Base-by-base conservation (phyloP, 2,888 invertebrate genomes). In the Erannis defoliaria region DNA sequence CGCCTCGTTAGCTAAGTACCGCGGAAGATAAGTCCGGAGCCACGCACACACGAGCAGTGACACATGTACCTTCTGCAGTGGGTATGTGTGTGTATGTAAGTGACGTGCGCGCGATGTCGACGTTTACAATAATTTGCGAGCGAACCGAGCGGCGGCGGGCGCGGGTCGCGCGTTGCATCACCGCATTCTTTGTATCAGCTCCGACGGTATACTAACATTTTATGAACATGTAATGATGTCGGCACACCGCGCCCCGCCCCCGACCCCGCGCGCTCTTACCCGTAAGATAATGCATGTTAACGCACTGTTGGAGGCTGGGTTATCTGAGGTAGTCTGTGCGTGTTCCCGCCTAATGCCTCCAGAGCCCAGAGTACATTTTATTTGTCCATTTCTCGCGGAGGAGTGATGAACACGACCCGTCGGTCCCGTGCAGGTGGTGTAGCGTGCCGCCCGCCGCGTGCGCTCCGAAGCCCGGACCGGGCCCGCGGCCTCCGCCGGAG, bases 271-370 rank as follows among this genome's bases (percentile, higher is more conserved):
- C 16, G 6, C 1, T n/a, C 1, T 0, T 21, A 38, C 6, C 31
- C 19, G 18, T 46, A 46, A 38, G 50, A 53, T 51, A 53, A 38
- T 38, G 16, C 23, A 49, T 50, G 58, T 58, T 38, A 58, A 53
- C 58, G 53, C n/a, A n/a, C n/a, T n/a, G n/a, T n/a, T n/a, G n/a
- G n/a, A n/a, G n/a, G n/a, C n/a, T n/a, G n/a, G n/a, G n/a, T n/a
- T n/a, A n/a, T n/a, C n/a, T n/a, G n/a, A n/a, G n/a, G n/a, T n/a
- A n/a, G n/a, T n/a, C n/a, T n/a, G n/a, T n/a, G n/a, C n/a, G n/a
- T n/a, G n/a, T n/a, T n/a, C n/a, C n/a, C n/a, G n/a, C n/a, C n/a
- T n/a, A n/a, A n/a, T n/a, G n/a, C n/a, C n/a, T n/a, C n/a, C n/a
- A n/a, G n/a, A n/a, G n/a, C n/a, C n/a, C n/a, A n/a, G n/a, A n/a